These are phyloP conservation scores for Aporrectodea caliginosa DNA, from an alignment of 1,140 invertebrate species.

Conservation along the genomic window DNA sequence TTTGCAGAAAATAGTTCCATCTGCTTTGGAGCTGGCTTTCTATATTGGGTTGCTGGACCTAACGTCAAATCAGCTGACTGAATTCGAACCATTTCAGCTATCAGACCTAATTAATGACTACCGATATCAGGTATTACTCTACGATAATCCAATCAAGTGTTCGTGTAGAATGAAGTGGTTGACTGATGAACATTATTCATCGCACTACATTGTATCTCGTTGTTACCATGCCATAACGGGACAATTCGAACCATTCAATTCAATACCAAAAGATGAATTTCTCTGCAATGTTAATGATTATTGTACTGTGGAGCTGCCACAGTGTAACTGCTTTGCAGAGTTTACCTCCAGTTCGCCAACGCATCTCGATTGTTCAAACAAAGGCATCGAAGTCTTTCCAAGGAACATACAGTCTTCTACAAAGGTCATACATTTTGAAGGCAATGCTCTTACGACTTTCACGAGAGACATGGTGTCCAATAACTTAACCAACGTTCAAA, in stretches of 20 bases:
- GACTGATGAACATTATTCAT: background rate
- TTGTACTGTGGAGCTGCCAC: background rate
- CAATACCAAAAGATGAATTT: background rate
- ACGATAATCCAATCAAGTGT: background rate
- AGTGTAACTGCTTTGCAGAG: background rate
- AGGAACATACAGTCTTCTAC: background rate
- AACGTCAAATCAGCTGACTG: background rate
- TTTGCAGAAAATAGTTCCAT: background rate
- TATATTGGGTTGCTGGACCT: background rate
- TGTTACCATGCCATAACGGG: background rate
- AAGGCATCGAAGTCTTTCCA: background rate
- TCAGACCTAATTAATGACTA: background rate
- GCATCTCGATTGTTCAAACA: background rate
- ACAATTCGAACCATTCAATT: background rate
- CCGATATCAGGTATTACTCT: background rate
- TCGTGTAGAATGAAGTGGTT: background rate
- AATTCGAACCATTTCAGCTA: background rate
- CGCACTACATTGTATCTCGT: background rate
- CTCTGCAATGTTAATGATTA: background rate
- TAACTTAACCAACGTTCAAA: background rate
- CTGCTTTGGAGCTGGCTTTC: background rate
- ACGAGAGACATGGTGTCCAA: background rate
- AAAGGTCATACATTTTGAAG: background rate
- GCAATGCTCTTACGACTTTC: background rate
- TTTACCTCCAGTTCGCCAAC: background rate